A percentile compares a stretch with the other conserved stretches of the same genome.
Conservation (phyloP, 2,113 vertebrate species). For the Lagenorhynchus albirostris region DNA sequence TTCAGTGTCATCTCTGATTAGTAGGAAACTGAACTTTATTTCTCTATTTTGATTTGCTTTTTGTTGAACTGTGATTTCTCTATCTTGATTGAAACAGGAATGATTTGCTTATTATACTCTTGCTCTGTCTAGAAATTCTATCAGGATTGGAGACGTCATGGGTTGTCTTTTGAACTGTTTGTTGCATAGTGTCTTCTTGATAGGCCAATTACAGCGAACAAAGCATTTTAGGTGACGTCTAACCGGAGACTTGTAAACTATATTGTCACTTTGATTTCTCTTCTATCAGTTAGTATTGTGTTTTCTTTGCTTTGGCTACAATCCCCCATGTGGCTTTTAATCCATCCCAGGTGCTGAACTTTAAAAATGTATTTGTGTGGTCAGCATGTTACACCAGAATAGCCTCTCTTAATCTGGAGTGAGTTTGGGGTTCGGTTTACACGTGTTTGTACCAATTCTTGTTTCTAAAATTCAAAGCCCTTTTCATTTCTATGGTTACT, state of each 20-base stretch:
- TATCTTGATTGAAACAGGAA: neutral
- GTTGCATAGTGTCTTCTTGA: neutral
- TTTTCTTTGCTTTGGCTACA: slow-evolving; percentile 32
- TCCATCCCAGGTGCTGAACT: slow-evolving; percentile 3
- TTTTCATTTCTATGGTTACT: neutral
- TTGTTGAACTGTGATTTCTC: neutral
- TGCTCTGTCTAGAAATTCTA: neutral
- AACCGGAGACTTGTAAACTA: neutral
- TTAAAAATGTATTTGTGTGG: slow-evolving; percentile 37
- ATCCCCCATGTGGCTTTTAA: slow-evolving; percentile 34
- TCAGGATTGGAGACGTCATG: neutral
- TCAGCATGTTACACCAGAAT: slow-evolving; percentile 19
- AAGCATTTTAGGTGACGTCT: neutral
- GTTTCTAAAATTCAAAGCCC: neutral
- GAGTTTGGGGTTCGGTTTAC: slow-evolving; percentile 3
- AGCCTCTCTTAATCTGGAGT: neutral
- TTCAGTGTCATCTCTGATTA: neutral
- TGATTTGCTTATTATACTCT: neutral
- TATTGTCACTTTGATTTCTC: slow-evolving; percentile 42
- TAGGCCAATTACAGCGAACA: neutral
- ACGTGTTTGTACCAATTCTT: slow-evolving; percentile 21
- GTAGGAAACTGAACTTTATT: neutral
- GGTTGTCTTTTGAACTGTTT: neutral
- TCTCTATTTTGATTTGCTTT: slow-evolving; percentile 29
- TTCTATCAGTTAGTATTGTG: neutral